phyloP scores from a whole-genome alignment of 2,113 vertebrate species.

The Gadus chalcogrammus region DNA sequence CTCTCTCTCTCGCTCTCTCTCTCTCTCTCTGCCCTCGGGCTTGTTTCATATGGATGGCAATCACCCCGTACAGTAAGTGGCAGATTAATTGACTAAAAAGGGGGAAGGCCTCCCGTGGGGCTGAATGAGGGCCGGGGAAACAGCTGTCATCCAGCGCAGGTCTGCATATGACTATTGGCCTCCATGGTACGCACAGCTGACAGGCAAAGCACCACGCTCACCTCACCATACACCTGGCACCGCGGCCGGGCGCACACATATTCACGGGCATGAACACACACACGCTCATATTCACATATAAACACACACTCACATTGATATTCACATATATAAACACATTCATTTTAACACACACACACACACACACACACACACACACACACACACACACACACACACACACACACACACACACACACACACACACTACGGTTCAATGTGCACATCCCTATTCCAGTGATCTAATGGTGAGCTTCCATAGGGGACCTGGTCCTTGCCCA shows the following conservation, averaged over 20 bases:
- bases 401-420: too few relatives aligned
- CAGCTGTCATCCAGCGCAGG: conserved; percentile 59
- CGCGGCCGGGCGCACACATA: too few relatives aligned
- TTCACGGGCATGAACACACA: too few relatives aligned
- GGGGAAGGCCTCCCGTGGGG: conserved; percentile 36
- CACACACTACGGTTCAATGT: too few relatives aligned
- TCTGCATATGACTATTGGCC: conserved; percentile 62
- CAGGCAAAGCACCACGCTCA: conserved; percentile 31
- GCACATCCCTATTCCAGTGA: conserved; percentile 5
- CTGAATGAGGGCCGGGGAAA: conserved; percentile 29
- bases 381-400: too few relatives aligned
- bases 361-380: too few relatives aligned
- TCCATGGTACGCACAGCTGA: conserved; percentile 62
- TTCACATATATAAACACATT: too few relatives aligned
- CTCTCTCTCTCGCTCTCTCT: conserved; percentile 17
- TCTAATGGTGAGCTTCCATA: neutral
- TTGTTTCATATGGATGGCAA: conserved; percentile 53
- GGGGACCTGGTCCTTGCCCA: conserved; percentile 19
- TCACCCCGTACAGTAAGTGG: conserved; percentile 55
- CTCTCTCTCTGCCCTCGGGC: conserved; percentile 32
- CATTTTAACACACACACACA: neutral
- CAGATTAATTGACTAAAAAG: conserved; percentile 56
- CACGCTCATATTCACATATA: too few relatives aligned
- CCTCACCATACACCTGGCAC: neutral
- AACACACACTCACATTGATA: too few relatives aligned